These are phyloP conservation scores for Mnemiopsis leidyi DNA, from an alignment of 37 sponge, comb jelly and placozoan genomes.

Conservation along the genomic window DNA sequence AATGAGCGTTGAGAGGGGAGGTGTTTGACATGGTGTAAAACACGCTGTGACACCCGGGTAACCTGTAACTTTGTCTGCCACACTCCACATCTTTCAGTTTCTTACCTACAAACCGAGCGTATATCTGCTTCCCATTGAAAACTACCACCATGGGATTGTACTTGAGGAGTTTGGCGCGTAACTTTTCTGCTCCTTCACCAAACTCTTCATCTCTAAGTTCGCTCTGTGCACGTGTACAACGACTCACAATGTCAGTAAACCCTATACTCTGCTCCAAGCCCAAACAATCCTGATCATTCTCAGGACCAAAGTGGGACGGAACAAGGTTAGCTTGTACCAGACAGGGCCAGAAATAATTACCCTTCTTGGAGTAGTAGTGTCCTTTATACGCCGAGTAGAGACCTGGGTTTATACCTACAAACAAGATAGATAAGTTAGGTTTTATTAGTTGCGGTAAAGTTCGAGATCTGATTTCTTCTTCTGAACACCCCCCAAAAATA, in stretches of 20 bases:
- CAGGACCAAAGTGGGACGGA: slow-evolving; percentile 72
- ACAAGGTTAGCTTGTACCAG: slow-evolving; percentile 77
- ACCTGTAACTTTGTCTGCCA: background rate
- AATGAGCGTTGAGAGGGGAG: slow-evolving; percentile 26
- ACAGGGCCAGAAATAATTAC: slow-evolving; percentile 85
- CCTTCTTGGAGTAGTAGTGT: slow-evolving; percentile 87
- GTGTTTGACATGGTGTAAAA: background rate
- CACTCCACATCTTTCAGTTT: background rate
- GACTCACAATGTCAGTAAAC: slow-evolving; percentile 88
- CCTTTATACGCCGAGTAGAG: slow-evolving; percentile 86
- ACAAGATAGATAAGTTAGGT: slow-evolving; percentile 78
- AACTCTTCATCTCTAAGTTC: slow-evolving; percentile 77
- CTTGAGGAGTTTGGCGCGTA: slow-evolving; percentile 80
- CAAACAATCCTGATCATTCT: slow-evolving; percentile 78
- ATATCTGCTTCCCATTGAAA: slow-evolving; percentile 87
- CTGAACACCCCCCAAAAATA: slow-evolving; percentile 79
- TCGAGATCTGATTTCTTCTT: slow-evolving; percentile 77
- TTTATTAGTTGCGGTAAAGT: slow-evolving; percentile 81
- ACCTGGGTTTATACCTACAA: slow-evolving; percentile 95
- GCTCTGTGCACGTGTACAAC: slow-evolving; percentile 78
- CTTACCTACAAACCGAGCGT: background rate
- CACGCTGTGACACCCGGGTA: background rate
- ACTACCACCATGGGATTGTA: slow-evolving; percentile 81
- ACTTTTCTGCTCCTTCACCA: slow-evolving; percentile 75
- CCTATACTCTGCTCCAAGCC: slow-evolving; percentile 82